Base-by-base conservation (phyloP, 2,888 invertebrate species). In the Plebejus anna region DNA sequence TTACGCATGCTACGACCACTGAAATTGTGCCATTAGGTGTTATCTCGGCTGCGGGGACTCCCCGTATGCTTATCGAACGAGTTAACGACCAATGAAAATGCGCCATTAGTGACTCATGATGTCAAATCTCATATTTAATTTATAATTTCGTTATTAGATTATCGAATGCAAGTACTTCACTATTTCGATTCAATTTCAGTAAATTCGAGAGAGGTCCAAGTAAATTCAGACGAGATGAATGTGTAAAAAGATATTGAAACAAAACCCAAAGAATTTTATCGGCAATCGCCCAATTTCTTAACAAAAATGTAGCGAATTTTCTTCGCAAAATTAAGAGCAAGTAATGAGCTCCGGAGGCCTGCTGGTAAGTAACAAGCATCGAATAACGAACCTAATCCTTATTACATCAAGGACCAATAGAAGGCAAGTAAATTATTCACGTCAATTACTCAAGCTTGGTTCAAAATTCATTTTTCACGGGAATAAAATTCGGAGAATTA, bases 381-480 rank as follows among this genome's bases (percentile, higher is more conserved):
- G 6, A 73, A 73, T 73, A 73, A 73, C 73, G 55, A 73, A 32
- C 0, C 55, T 72, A 73, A 72, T 77, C 75, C 71, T 76, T 75
- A 79, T 76, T 78, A 76, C 75, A 76, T 78, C 79, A 77, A 57
- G 78, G 78, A 80, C 79, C 80, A 82, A 81, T 81, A 81, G 84
- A 83, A 82, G 78, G 80, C 79, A 81, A 81, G 82, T 85, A 84
- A 87, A 89, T 89, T 87, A 88, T 88, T 87, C 84, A 79, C 83
- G 84, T 81, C 84, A 87, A 86, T 86, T 83, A 82, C 83, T 84
- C 81, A 84, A 83, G 82, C 84, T 84, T 81, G 81, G 83, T 85
- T 85, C 83, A 82, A 87, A 90, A 87, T 90, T 87, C 83, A 88
- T 89, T 89, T 90, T 89, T 87, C 86, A 87, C 85, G 84, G 82